These are phyloP conservation scores for Xiphophorus maculatus DNA, from an alignment of 2,113 vertebrate species.

Conservation along the genomic window DNA sequence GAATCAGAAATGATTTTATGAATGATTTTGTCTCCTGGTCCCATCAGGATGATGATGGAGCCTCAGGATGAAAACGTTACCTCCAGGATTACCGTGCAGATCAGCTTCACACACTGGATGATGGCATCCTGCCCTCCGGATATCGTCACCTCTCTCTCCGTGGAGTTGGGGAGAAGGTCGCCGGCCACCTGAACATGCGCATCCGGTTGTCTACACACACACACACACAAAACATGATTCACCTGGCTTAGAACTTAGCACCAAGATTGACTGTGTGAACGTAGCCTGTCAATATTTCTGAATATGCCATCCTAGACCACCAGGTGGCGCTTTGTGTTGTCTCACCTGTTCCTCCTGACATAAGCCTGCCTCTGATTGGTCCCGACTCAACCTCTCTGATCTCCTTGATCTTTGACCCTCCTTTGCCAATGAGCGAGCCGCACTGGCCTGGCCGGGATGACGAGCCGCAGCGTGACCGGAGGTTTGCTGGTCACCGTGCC, in stretches of 20 bases:
- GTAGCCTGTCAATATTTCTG: too few species aligned
- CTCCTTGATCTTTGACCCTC: slow-evolving; percentile 94
- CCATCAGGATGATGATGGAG: neutral
- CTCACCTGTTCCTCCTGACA: too few species aligned
- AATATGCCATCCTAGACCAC: too few species aligned
- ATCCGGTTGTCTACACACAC: slow-evolving; percentile 85
- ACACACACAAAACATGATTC: neutral
- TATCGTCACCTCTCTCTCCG: slow-evolving; percentile 93
- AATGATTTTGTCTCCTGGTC: too few species aligned
- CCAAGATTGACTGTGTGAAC: too few species aligned
- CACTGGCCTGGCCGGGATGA: slow-evolving; percentile 96
- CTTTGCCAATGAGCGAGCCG: slow-evolving; percentile 94
- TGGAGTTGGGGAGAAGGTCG: slow-evolving; percentile 95
- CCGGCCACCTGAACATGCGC: slow-evolving; percentile 96
- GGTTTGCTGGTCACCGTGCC: slow-evolving; percentile 86
- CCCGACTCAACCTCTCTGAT: slow-evolving; percentile 86
- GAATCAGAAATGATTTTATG: too few species aligned
- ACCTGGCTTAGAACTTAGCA: too few species aligned
- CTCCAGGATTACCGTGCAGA: slow-evolving; percentile 96
- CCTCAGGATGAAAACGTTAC: slow-evolving; percentile 65
- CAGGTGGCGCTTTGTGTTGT: too few species aligned
- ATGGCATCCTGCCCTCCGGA: slow-evolving; percentile 93
- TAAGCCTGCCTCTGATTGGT: too few species aligned
- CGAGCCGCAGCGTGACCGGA: slow-evolving; percentile 89
- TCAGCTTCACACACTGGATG: slow-evolving; percentile 95